Evolutionary conservation across 2,113 vertebrate genomes (phyloP).

Genomic region (Callopanchax toddi): DNA sequence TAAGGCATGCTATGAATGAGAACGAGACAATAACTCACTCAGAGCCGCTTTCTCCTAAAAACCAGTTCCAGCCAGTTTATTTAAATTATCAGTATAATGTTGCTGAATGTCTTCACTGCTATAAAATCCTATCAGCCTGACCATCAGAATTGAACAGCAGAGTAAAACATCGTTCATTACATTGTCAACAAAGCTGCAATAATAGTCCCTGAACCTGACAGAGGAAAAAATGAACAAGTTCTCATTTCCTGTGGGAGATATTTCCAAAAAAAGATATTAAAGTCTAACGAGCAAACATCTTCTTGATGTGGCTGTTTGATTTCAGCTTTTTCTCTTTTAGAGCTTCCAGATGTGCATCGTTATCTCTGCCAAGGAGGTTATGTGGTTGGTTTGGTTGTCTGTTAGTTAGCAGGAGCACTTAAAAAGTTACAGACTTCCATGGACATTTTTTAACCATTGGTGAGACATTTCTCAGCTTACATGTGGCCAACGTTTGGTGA

Average conservation of each 20-base stretch:
- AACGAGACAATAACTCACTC: slow-evolving; percentile 8
- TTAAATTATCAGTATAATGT: slow-evolving; percentile 53
- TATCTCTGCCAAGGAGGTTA: neutral
- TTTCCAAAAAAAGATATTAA: slow-evolving; percentile 30
- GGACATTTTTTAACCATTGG: neutral
- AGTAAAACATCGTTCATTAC: slow-evolving; percentile 41
- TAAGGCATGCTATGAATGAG: neutral
- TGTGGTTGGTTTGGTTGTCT: slow-evolving; percentile 1
- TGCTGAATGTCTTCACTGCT: slow-evolving; percentile 25
- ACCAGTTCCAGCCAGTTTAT: slow-evolving; percentile 33
- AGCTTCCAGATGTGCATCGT: slow-evolving; percentile 16
- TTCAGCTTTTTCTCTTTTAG: slow-evolving; percentile 12
- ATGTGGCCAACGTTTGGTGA: neutral
- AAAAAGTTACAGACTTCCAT: neutral
- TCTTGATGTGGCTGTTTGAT: slow-evolving; percentile 27
- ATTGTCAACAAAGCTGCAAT: slow-evolving; percentile 38
- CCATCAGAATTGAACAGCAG: slow-evolving; percentile 52
- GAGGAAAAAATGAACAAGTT: slow-evolving; percentile 9
- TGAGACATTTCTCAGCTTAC: neutral
- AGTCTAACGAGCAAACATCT: slow-evolving; percentile 16
- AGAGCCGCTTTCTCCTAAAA: slow-evolving; percentile 37
- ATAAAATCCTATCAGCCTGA: slow-evolving; percentile 57
- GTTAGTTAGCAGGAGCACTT: neutral
- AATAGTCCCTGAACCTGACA: slow-evolving; percentile 13
- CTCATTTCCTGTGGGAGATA: slow-evolving; percentile 38